Evolutionary conservation across 35 echinoderm and acorn worm genomes (phyloP).

Genomic region (Anneissia japonica): DNA sequence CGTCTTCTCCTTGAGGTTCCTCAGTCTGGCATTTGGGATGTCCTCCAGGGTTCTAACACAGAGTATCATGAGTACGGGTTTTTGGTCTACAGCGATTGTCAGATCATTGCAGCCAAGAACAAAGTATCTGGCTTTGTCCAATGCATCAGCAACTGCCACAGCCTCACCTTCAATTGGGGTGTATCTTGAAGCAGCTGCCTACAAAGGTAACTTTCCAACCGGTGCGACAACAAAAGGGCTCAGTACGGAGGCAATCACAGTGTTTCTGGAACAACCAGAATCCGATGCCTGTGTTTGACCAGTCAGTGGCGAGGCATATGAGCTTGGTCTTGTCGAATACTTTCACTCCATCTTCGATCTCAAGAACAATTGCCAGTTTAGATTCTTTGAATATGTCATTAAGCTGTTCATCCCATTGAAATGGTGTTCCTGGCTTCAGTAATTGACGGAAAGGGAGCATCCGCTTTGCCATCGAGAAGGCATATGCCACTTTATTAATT

Average conservation of each 20-base stretch:
- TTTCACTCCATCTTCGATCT: constrained; percentile 18
- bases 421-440: constrained; percentile 8
- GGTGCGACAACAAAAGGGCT: constrained; percentile 22
- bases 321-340: constrained; percentile 35
- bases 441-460: constrained; percentile 36
- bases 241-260: constrained; percentile 2
- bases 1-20: constrained; percentile 27
- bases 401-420: constrained; percentile 3
- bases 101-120: constrained; percentile 50
- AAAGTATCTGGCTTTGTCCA: constrained; percentile 47
- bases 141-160: constrained; percentile 19
- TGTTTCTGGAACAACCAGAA: constrained; percentile 27
- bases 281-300: constrained; percentile 33
- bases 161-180: constrained; percentile 40
- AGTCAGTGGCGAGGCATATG: constrained; percentile 20
- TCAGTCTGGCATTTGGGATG: constrained; percentile 42
- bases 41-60: constrained; percentile 30
- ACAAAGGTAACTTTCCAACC: constrained; percentile 17
- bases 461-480: constrained; percentile 5
- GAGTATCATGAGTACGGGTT: constrained; percentile 44
- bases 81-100: constrained; percentile 52
- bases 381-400: constrained; percentile 24
- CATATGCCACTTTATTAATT: constrained; percentile 37
- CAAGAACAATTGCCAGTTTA: constrained; percentile 12
- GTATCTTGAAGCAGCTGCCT: constrained; percentile 22